These are phyloP conservation scores for Acanthiza pusilla DNA, from an alignment of 2,797 vertebrate genomes.

Conservation along the genomic window DNA sequence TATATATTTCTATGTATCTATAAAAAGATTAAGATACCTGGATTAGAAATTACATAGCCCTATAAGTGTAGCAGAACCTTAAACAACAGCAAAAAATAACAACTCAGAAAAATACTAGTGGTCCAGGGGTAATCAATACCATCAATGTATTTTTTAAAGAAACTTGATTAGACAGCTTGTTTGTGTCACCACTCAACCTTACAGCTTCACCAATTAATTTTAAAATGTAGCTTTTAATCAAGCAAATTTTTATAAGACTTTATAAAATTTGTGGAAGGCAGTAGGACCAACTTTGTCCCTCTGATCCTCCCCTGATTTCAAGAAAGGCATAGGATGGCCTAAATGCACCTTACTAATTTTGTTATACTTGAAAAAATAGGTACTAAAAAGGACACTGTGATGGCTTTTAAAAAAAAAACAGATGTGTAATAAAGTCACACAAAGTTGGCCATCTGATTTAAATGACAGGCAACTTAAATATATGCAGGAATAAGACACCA, in stretches of 20 bases:
- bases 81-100: not conserved
- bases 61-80: slow-evolving; percentile 12
- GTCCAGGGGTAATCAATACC: not conserved
- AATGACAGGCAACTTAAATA: not conserved
- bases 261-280: slow-evolving; percentile 38
- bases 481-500: not conserved
- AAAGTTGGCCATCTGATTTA: not conserved
- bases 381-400: slow-evolving; percentile 33
- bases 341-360: slow-evolving; percentile 57
- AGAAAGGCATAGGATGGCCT: slow-evolving; percentile 69
- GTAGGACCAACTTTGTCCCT: not conserved
- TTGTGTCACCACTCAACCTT: not conserved
- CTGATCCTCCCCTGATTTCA: slow-evolving; percentile 4
- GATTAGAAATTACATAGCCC: slow-evolving; percentile 47
- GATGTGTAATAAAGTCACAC: not conserved
- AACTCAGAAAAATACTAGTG: not conserved
- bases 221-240: slow-evolving; percentile 28
- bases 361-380: not conserved
- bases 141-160: not conserved
- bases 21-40: slow-evolving; percentile 47
- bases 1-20: not conserved
- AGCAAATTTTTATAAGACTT: slow-evolving; percentile 24
- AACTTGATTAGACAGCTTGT: not conserved
- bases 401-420: slow-evolving; percentile 36
- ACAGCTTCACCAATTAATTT: not conserved